phyloP scores from a whole-genome alignment of 2,888 invertebrate genomes.

The Polydrusus tereticollis region DNA sequence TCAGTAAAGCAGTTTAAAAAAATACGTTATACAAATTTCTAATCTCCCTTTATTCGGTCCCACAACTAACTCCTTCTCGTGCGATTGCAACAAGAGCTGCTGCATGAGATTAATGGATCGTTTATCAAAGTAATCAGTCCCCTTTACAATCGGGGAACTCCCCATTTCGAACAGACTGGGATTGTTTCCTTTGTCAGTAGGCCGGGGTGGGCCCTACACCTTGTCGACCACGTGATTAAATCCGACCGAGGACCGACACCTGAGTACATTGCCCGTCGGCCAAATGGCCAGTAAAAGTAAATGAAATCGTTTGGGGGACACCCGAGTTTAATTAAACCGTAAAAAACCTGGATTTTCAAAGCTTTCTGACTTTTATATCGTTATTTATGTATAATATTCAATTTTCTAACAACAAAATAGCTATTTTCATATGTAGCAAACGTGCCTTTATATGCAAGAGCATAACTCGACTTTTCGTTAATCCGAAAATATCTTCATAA shows the following conservation, averaged over 20 bases:
- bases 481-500: slow-evolving; percentile 27
- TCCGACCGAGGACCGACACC: slow-evolving; percentile 67
- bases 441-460: too few relatives aligned
- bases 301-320: slow-evolving; percentile 62
- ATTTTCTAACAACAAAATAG: too few relatives aligned
- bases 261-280: slow-evolving; percentile 67
- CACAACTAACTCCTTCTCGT: slow-evolving; percentile 54
- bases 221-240: slow-evolving; percentile 66
- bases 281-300: slow-evolving; percentile 67
- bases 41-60: slow-evolving; percentile 59
- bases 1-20: too few relatives aligned
- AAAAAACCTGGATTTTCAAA: background rate
- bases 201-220: slow-evolving; percentile 56
- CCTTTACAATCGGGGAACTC: slow-evolving; percentile 59
- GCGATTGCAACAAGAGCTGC: slow-evolving; percentile 30
- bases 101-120: slow-evolving; percentile 64
- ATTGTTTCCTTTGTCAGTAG: slow-evolving; percentile 62
- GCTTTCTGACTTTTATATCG: too few relatives aligned
- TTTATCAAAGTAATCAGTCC: slow-evolving; percentile 67
- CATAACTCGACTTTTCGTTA: too few relatives aligned
- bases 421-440: too few relatives aligned
- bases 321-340: slow-evolving; percentile 39
- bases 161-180: slow-evolving; percentile 57
- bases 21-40: background rate
- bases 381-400: too few relatives aligned